Conservation (phyloP, 2,888 invertebrate genomes). For the Ferrisia virgata region DNA sequence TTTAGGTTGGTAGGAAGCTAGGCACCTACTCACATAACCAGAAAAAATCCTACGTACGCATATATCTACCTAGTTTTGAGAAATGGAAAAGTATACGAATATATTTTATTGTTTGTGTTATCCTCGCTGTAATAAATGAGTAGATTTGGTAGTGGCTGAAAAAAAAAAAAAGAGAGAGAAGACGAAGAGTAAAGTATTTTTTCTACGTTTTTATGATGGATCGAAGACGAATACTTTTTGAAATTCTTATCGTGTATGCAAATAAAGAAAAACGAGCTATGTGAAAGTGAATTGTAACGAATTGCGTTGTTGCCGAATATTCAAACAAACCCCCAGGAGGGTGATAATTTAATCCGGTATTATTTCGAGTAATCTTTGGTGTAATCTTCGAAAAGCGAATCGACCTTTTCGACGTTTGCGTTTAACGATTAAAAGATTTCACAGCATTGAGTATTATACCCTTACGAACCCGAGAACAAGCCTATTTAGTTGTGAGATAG, state of each 20-base stretch:
- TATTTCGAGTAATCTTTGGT: background rate
- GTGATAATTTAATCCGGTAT: background rate
- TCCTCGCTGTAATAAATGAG: background rate
- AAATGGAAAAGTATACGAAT: background rate
- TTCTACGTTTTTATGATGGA: background rate
- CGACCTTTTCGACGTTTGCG: background rate
- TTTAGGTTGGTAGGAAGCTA: background rate
- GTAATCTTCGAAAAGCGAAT: background rate
- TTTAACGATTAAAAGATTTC: background rate
- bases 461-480: background rate
- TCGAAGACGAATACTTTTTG: background rate
- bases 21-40: no score
- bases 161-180: no score
- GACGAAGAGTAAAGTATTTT: background rate
- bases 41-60: background rate
- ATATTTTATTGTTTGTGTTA: background rate
- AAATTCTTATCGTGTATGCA: background rate
- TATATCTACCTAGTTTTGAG: no score
- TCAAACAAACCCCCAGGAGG: background rate
- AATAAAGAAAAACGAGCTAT: background rate
- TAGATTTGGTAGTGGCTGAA: background rate
- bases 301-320: background rate
- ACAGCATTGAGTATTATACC: background rate
- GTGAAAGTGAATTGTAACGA: background rate
- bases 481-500: background rate